These are phyloP conservation scores for Cirrhinus molitorella DNA, from an alignment of 2,797 vertebrate genomes.

Conservation along the genomic window DNA sequence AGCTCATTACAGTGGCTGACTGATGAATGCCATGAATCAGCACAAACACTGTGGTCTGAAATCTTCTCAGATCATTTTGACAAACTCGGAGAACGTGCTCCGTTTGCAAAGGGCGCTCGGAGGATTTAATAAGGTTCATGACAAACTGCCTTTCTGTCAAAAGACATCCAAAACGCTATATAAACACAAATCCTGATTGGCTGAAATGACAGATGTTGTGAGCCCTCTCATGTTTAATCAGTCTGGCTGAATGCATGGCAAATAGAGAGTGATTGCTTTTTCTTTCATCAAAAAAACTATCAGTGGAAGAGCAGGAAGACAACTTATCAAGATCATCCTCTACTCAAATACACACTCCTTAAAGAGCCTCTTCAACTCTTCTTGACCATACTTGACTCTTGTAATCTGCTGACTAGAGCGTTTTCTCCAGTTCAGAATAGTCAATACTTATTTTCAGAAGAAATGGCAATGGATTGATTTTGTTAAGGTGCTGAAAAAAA, in stretches of 20 bases:
- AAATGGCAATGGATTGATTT: constrained; percentile 61
- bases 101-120: constrained; percentile 11
- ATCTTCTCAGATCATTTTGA: constrained; percentile 53
- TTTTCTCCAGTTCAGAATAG: constrained; percentile 48
- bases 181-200: constrained; percentile 41
- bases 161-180: neutral
- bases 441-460: constrained; percentile 61
- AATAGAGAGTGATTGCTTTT: constrained; percentile 39
- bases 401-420: constrained; percentile 54
- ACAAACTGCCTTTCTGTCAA: constrained; percentile 32
- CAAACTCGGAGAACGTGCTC: constrained; percentile 35
- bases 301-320: constrained; percentile 6
- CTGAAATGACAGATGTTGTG: constrained; percentile 39
- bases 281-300: neutral
- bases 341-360: constrained; percentile 27
- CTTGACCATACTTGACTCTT: constrained; percentile 52
- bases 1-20: constrained; percentile 56
- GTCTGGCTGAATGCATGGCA: neutral
- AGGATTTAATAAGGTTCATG: constrained; percentile 40
- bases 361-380: constrained; percentile 6
- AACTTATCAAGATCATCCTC: constrained; percentile 20
- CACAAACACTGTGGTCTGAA: constrained; percentile 47
- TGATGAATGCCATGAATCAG: constrained; percentile 61
- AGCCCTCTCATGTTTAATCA: constrained; percentile 37
- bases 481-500: constrained; percentile 46